A percentile compares a stretch with the other conserved stretches of the same genome.
These are phyloP conservation scores for Latrodectus geometricus DNA, from an alignment of 1,140 invertebrate genomes.

Conservation along the genomic window DNA sequence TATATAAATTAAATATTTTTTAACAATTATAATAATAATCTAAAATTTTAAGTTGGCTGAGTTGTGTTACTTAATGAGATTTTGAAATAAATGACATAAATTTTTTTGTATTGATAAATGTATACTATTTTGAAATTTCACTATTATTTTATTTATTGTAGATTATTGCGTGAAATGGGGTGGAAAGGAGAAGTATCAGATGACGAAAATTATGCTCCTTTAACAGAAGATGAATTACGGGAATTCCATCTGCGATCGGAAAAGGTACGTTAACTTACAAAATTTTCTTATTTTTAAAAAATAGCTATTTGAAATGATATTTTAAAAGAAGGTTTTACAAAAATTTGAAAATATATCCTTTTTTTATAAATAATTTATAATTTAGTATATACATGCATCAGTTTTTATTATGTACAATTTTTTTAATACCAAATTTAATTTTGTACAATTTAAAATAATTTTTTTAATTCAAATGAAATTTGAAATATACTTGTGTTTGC, in stretches of 20 bases:
- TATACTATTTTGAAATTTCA: neutral
- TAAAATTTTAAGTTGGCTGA: too few relatives aligned
- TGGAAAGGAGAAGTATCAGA: constrained; percentile 68
- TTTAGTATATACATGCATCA: too few relatives aligned
- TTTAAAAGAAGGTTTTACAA: neutral
- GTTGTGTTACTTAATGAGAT: too few relatives aligned
- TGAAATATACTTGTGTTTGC: too few relatives aligned
- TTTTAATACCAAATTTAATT: too few relatives aligned
- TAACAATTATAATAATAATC: too few relatives aligned
- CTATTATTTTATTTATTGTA: constrained; percentile 63
- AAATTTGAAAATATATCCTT: neutral
- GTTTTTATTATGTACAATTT: too few relatives aligned
- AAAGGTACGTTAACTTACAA: constrained; percentile 64
- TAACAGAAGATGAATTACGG: constrained; percentile 69
- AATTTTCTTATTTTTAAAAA: neutral
- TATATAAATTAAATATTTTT: too few relatives aligned
- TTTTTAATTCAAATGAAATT: too few relatives aligned
- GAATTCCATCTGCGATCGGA: constrained; percentile 68
- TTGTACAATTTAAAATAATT: too few relatives aligned
- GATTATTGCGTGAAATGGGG: constrained; percentile 69
- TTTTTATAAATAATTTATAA: too few relatives aligned
- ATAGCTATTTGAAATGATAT: neutral
- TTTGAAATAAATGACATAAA: too few relatives aligned
- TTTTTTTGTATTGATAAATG: neutral
- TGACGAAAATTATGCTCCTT: constrained; percentile 68